phyloP scores from a whole-genome alignment of 2,797 vertebrate genomes.

The Hephaestus fuliginosus region DNA sequence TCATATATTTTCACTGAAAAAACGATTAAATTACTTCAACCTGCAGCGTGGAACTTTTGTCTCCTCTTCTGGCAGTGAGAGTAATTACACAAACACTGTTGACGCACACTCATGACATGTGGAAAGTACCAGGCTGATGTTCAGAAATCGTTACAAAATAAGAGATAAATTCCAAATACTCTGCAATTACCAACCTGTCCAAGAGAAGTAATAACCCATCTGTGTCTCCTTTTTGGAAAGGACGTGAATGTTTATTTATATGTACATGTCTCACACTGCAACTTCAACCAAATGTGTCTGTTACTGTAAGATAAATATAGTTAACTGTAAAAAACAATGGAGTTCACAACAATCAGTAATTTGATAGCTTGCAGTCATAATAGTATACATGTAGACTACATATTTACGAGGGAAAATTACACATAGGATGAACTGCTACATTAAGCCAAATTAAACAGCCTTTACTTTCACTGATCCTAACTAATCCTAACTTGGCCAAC shows the following conservation, averaged over 20 bases:
- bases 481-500: slow-evolving; percentile 47
- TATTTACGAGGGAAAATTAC: slow-evolving; percentile 32
- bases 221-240: too few relatives aligned
- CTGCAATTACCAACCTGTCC: too few relatives aligned
- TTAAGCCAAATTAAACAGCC: slow-evolving; percentile 28
- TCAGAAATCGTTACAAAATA: too few relatives aligned
- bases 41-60: too few relatives aligned
- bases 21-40: not conserved
- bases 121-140: too few relatives aligned
- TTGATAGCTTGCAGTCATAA: not conserved
- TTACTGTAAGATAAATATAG: not conserved
- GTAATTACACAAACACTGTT: too few relatives aligned
- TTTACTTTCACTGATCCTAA: slow-evolving; percentile 39
- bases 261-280: too few relatives aligned
- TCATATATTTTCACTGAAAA: not conserved
- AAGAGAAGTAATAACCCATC: too few relatives aligned
- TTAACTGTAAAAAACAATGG: not conserved
- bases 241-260: too few relatives aligned
- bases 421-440: slow-evolving; percentile 22
- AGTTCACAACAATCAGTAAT: not conserved
- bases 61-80: too few relatives aligned
- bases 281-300: not conserved
- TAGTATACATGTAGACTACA: slow-evolving; percentile 12
- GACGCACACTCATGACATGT: too few relatives aligned
- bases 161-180: too few relatives aligned